Conservation (phyloP, 2,797 vertebrate species). For the Rhodeus uyekii region DNA sequence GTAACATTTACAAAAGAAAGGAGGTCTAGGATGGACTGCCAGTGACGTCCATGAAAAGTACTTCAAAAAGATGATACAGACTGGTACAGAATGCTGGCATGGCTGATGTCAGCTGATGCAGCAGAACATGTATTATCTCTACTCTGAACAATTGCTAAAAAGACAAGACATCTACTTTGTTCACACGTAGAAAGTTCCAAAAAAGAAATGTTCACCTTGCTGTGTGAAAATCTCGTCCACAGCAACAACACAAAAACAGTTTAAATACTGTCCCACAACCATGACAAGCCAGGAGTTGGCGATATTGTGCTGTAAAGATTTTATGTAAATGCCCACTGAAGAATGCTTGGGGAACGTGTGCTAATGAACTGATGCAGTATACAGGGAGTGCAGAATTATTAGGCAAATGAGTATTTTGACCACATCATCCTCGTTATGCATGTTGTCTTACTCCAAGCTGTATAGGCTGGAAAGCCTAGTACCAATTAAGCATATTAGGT, state of each 20-base stretch:
- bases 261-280: neutral
- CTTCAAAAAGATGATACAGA: conserved; percentile 27
- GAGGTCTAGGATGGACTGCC: neutral
- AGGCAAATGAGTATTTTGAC: too few relatives aligned
- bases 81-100: conserved; percentile 6
- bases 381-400: too few relatives aligned
- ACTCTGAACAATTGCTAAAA: neutral
- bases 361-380: neutral
- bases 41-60: conserved; percentile 24
- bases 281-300: neutral
- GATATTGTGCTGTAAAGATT: neutral
- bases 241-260: too few relatives aligned
- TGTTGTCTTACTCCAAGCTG: too few relatives aligned
- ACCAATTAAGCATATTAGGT: too few relatives aligned
- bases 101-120: conserved; percentile 25
- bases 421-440: too few relatives aligned
- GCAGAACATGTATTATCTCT: conserved; percentile 15
- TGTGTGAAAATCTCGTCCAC: too few relatives aligned
- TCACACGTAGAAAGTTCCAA: too few relatives aligned
- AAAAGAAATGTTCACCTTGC: too few relatives aligned
- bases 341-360: neutral
- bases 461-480: too few relatives aligned
- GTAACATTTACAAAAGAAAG: conserved; percentile 46
- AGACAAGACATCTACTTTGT: too few relatives aligned
- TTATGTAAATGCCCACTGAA: neutral